Evolutionary conservation across 2,888 invertebrate genomes (phyloP).

Genomic region (Stramonita haemastoma): DNA sequence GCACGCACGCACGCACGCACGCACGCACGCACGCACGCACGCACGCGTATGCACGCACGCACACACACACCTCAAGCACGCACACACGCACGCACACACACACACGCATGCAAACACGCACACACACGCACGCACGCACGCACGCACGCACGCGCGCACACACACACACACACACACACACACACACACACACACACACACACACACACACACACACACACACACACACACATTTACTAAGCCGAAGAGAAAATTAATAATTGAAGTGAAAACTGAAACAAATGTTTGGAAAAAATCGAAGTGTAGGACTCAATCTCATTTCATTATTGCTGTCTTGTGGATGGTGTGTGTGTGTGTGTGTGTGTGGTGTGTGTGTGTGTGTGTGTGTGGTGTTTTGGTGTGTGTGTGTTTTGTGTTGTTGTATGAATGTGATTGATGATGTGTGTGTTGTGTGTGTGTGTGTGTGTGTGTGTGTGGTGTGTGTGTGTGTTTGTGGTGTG

Average conservation of each 20-base stretch:
- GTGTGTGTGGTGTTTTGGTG: too few species aligned
- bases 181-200: background rate
- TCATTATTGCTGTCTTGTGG: too few species aligned
- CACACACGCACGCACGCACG: background rate
- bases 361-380: too few species aligned
- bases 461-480: conserved; percentile 9
- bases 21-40: background rate
- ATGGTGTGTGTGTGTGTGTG: too few species aligned
- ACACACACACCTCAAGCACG: too few species aligned
- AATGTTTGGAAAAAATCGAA: background rate
- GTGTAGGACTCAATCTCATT: too few species aligned
- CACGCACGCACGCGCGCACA: background rate
- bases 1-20: background rate
- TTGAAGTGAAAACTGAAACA: background rate
- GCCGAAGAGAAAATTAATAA: background rate
- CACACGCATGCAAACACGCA: background rate
- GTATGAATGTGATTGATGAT: too few species aligned
- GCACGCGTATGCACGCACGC: background rate
- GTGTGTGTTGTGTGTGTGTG: conserved; percentile 1
- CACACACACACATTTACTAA: background rate
- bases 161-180: too few species aligned
- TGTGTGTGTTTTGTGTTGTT: too few species aligned
- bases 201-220: background rate
- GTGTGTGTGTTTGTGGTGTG: background rate
- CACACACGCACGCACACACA: background rate